A percentile compares a stretch with the other conserved stretches of the same genome.
phyloP scores from a whole-genome alignment of 2,888 invertebrate species.

The Junonia oenone region DNA sequence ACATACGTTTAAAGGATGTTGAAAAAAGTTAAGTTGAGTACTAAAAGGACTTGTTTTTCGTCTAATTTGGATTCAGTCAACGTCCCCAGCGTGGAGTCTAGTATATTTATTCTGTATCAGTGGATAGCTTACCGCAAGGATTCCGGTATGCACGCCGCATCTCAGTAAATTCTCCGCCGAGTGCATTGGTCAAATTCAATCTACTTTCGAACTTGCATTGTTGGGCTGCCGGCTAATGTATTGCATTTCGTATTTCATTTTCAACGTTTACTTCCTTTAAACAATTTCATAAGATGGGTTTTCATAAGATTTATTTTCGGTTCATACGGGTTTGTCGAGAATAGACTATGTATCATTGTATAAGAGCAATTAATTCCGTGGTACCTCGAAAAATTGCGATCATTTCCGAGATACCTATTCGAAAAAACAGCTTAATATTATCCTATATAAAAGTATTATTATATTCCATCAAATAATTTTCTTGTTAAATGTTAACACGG shows the following conservation, averaged over 20 bases:
- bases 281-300: too few species aligned
- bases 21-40: neutral
- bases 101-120: constrained; percentile 56
- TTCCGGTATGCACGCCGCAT: constrained; percentile 16
- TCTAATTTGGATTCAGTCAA: constrained; percentile 20
- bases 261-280: neutral
- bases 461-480: too few species aligned
- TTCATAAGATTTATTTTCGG: too few species aligned
- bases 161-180: constrained; percentile 11
- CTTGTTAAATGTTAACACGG: too few species aligned
- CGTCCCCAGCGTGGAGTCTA: constrained; percentile 27
- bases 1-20: neutral
- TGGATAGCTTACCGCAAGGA: constrained; percentile 38
- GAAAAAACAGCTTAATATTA: too few species aligned
- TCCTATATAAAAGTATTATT: too few species aligned
- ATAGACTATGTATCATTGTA: too few species aligned
- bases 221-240: constrained; percentile 5
- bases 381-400: too few species aligned
- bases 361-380: too few species aligned
- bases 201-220: constrained; percentile 4
- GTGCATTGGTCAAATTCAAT: constrained; percentile 15
- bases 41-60: constrained; percentile 1
- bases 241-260: constrained; percentile 7
- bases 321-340: too few species aligned
- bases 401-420: too few species aligned